Conservation (phyloP, 64 coral and sea anemone species). For the Montipora efflorescens region DNA sequence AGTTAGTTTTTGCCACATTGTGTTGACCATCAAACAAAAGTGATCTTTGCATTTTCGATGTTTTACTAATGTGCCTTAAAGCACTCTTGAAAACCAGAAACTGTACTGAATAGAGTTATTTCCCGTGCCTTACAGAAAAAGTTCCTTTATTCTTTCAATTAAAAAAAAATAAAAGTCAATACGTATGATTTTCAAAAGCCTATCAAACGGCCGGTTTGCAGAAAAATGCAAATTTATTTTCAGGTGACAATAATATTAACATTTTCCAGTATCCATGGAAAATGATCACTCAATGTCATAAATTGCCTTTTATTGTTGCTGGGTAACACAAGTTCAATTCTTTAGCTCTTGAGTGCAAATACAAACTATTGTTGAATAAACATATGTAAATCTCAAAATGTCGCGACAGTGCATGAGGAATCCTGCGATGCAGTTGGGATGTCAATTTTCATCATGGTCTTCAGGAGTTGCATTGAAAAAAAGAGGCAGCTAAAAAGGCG, state of each 20-base stretch:
- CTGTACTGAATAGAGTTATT: neutral
- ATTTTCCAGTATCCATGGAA: neutral
- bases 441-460: too few relatives aligned
- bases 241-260: neutral
- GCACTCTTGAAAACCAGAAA: too few relatives aligned
- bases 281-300: neutral
- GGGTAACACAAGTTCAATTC: neutral
- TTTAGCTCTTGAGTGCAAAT: neutral
- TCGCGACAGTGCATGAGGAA: too few relatives aligned
- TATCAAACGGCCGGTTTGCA: too few relatives aligned
- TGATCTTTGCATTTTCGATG: too few relatives aligned
- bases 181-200: neutral
- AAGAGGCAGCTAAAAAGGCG: too few relatives aligned
- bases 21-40: too few relatives aligned
- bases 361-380: neutral
- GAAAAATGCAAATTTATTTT: too few relatives aligned
- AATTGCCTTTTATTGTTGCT: neutral
- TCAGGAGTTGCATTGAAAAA: too few relatives aligned
- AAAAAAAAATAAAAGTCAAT: neutral
- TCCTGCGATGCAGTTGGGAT: too few relatives aligned
- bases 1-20: too few relatives aligned
- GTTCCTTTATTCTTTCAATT: neutral
- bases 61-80: too few relatives aligned
- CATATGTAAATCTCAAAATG: neutral
- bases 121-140: neutral